Evolutionary conservation across 2,888 invertebrate species (phyloP).

Genomic region (Acleris laterana): DNA sequence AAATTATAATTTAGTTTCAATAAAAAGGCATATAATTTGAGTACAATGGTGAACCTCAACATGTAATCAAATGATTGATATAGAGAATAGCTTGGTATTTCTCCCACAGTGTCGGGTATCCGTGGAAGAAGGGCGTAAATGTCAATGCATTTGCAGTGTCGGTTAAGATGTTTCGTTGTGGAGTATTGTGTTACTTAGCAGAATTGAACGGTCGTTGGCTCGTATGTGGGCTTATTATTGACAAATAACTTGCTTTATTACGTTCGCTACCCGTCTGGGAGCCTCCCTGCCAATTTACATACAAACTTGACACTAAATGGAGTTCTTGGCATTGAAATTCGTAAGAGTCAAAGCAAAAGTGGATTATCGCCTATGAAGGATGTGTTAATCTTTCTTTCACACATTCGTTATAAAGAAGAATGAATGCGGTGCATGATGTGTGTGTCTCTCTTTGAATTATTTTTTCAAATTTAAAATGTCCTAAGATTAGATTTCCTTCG

Average conservation of each 20-base stretch:
- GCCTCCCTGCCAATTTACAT: no score
- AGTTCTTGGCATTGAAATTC: no score
- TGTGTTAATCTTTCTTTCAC: neutral
- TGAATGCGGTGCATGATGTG: no score
- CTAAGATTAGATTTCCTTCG: no score
- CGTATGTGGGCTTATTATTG: constrained; percentile 27
- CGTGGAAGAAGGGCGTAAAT: constrained; percentile 8
- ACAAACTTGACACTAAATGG: no score
- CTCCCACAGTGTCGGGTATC: constrained; percentile 40
- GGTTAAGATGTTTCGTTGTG: neutral
- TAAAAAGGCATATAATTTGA: constrained; percentile 31
- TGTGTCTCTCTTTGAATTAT: no score
- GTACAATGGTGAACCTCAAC: constrained; percentile 19
- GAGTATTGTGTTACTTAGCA: constrained; percentile 20
- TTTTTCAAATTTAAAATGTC: no score
- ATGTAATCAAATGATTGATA: constrained; percentile 29
- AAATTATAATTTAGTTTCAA: constrained; percentile 12
- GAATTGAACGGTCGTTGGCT: constrained; percentile 31
- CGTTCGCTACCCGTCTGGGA: no score
- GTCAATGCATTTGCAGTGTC: neutral
- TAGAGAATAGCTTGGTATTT: constrained; percentile 38
- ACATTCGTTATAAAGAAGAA: no score
- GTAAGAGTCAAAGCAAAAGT: constrained; percentile 3
- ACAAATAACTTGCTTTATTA: constrained; percentile 17
- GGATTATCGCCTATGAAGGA: neutral